phyloP scores from a whole-genome alignment of 2,797 vertebrate species.

The Allobates femoralis region DNA sequence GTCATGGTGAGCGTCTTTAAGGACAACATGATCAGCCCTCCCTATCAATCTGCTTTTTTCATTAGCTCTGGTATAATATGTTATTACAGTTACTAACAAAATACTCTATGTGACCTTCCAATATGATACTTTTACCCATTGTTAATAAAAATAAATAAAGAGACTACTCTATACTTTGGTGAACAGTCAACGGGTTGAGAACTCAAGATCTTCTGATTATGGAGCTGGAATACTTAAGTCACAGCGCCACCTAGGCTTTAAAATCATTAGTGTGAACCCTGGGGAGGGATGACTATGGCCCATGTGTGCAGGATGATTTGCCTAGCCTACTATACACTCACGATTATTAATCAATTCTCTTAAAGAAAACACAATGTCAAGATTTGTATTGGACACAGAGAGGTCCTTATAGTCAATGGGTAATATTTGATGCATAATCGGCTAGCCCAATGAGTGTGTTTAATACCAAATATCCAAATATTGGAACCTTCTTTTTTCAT shows the following conservation, averaged over 20 bases:
- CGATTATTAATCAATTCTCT: neutral
- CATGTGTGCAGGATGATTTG: neutral
- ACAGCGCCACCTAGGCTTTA: slow-evolving; percentile 54
- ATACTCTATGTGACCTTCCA: neutral
- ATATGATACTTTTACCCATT: neutral
- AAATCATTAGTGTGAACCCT: neutral
- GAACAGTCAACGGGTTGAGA: neutral
- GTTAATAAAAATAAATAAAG: neutral
- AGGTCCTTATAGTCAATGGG: neutral
- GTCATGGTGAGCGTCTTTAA: neutral
- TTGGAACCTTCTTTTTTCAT: neutral
- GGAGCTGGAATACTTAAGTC: neutral
- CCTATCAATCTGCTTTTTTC: neutral
- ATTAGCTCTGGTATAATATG: neutral
- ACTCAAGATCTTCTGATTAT: slow-evolving; percentile 1
- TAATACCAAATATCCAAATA: neutral
- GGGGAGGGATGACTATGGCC: neutral
- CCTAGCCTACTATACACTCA: neutral
- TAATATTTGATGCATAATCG: neutral
- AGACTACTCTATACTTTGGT: neutral
- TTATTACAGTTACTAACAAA: neutral
- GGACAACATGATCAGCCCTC: neutral
- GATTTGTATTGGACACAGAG: no score
- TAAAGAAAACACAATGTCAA: neutral
- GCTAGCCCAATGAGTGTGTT: neutral